These are phyloP conservation scores for Smutsia temminckii DNA, from an alignment of 2,797 vertebrate species.

Conservation along the genomic window DNA sequence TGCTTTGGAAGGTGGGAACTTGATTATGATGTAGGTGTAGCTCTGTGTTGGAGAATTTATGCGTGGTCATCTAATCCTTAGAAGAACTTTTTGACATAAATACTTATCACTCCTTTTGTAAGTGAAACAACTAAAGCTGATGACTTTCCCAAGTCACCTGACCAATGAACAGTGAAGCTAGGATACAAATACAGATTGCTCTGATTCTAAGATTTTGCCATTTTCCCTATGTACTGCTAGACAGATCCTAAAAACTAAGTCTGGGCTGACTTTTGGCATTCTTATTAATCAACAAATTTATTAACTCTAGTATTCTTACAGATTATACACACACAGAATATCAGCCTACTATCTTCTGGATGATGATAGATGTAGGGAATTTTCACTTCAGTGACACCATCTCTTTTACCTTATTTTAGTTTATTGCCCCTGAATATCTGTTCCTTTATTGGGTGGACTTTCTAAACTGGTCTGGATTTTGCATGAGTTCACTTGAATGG, in stretches of 20 bases:
- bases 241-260: background rate
- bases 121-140: background rate
- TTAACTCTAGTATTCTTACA: background rate
- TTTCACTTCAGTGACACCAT: background rate
- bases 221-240: background rate
- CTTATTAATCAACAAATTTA: background rate
- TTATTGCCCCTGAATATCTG: background rate
- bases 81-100: background rate
- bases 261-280: background rate
- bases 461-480: background rate
- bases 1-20: background rate
- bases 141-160: background rate
- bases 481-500: background rate
- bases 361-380: background rate
- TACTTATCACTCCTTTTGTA: background rate
- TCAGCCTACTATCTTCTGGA: background rate
- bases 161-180: background rate
- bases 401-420: background rate
- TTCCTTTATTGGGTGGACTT: background rate
- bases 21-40: background rate
- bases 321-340: background rate
- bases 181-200: background rate
- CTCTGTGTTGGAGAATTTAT: background rate
- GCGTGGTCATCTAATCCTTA: background rate
- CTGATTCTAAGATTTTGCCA: background rate